Evolutionary conservation across 2,888 invertebrate species (phyloP).

Genomic region (Stictocephala bisonia): DNA sequence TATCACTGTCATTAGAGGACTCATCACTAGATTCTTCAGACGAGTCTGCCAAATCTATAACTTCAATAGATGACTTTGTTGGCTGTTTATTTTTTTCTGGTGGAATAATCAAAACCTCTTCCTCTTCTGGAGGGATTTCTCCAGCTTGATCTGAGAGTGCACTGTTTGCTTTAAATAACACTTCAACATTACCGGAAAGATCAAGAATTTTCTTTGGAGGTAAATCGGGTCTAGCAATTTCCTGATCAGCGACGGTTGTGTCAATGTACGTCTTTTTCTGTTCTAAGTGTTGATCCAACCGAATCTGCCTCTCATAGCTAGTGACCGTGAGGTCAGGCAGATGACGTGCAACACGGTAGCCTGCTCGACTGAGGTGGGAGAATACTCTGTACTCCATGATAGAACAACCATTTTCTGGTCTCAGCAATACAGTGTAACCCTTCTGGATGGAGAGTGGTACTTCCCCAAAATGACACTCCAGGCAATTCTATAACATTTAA

Average conservation of each 20-base stretch:
- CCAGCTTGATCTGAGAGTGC: neutral
- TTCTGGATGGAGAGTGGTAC: conserved; percentile 74
- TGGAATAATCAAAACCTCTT: too few relatives aligned
- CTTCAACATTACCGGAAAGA: neutral
- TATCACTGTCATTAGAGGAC: conserved; percentile 43
- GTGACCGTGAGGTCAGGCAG: conserved; percentile 50
- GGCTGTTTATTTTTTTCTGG: neutral
- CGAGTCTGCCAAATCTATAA: conserved; percentile 23
- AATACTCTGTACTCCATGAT: conserved; percentile 71
- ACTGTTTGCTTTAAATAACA: neutral
- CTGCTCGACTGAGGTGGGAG: conserved; percentile 69
- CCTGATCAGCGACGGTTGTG: neutral
- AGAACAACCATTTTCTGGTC: conserved; percentile 62
- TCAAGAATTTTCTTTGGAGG: neutral
- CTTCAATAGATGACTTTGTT: neutral
- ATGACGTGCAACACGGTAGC: conserved; percentile 70
- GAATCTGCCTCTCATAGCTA: conserved; percentile 50
- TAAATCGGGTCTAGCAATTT: neutral
- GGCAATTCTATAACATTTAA: conserved; percentile 72
- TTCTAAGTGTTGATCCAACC: conserved; percentile 47
- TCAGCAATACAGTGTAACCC: conserved; percentile 70
- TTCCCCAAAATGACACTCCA: conserved; percentile 70
- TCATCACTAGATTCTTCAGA: conserved; percentile 32
- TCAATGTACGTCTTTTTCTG: conserved; percentile 25
- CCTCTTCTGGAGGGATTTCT: neutral